phyloP scores from a whole-genome alignment of 2,797 vertebrate genomes.

The Typhlichthys eigenmanni region DNA sequence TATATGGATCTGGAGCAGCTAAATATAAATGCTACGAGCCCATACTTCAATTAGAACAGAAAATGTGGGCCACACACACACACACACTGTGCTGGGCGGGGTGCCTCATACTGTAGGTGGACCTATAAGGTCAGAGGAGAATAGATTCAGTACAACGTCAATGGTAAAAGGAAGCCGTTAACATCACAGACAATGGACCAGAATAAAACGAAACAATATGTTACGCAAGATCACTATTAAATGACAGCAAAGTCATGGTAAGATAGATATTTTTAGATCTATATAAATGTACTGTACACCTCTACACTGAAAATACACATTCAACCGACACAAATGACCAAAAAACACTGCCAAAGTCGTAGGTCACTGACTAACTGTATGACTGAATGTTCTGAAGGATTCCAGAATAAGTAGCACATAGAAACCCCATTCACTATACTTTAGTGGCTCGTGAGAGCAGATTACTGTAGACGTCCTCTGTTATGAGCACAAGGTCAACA shows the following conservation, averaged over 20 bases:
- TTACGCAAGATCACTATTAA: background rate
- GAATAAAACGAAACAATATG: constrained; percentile 10
- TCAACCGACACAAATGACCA: too few relatives aligned
- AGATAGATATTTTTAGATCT: background rate
- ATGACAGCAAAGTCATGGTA: background rate
- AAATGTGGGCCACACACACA: constrained; percentile 47
- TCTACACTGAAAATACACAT: too few relatives aligned
- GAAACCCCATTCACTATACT: too few relatives aligned
- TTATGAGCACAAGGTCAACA: too few relatives aligned
- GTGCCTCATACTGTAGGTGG: constrained; percentile 37
- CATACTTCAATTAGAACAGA: constrained; percentile 63
- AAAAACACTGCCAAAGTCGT: too few relatives aligned
- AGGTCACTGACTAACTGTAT: background rate
- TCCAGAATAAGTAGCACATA: background rate
- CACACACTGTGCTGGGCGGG: constrained; percentile 59
- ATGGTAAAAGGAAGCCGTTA: constrained; percentile 16
- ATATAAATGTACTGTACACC: too few relatives aligned
- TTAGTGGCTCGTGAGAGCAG: too few relatives aligned
- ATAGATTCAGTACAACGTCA: constrained; percentile 63
- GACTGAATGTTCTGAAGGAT: background rate
- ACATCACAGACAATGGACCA: constrained; percentile 10
- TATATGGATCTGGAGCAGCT: constrained; percentile 63
- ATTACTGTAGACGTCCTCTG: too few relatives aligned
- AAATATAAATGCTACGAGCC: constrained; percentile 68
- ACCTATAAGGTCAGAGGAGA: constrained; percentile 71